Evolutionary conservation across 2,888 invertebrate genomes (phyloP), one percentile per base, ranked within the genome.

Genomic region (Caenorhabditis angaria): DNA sequence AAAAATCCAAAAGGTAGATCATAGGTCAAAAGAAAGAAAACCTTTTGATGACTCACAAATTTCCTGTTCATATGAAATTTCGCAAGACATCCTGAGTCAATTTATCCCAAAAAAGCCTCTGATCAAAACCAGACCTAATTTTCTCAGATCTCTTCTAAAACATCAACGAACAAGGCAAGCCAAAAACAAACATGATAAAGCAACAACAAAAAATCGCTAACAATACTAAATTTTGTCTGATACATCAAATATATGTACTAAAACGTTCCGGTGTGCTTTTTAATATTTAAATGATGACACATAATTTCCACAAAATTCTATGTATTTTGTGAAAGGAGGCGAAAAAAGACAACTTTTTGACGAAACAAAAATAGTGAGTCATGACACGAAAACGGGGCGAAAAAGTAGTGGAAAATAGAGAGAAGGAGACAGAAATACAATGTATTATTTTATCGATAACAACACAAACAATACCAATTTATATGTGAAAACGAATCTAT

Each of bases 261-360:
- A 20, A 24, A 22, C n/a, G 22, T 12, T 41, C 18, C 41, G 41
- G 41, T 12, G 41, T 18, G 41, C 50, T 8, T 50, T 56, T 56
- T 56, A 32, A 32, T 56, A 56, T 56, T 56, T 32, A 32, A 56
- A 56, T 56, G 32, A 32, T 56, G 54, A 54, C 54, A 32, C 55
- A 32, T 56, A n/a, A n/a, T n/a, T n/a, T n/a, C n/a, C n/a, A n/a
- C n/a, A n/a, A n/a, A n/a, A n/a, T n/a, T n/a, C n/a, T n/a, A n/a
- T n/a, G n/a, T n/a, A 41, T 41, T 41, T 41, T 41, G 41, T 41
- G 41, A 41, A n/a, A 1, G 50, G n/a, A 20, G 50, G 50, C n/a
- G 50, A 50, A 20, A 48, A 32, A 32, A 8, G 32, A 32, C 10
- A 12, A 14, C 41, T 18, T 18, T 12, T 41, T 41, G 41, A 18